Percentiles rank a stretch among this genome's conserved stretches.
phyloP scores from a whole-genome alignment of 2,797 vertebrate genomes.

The Dendrocincla fuliginosa region DNA sequence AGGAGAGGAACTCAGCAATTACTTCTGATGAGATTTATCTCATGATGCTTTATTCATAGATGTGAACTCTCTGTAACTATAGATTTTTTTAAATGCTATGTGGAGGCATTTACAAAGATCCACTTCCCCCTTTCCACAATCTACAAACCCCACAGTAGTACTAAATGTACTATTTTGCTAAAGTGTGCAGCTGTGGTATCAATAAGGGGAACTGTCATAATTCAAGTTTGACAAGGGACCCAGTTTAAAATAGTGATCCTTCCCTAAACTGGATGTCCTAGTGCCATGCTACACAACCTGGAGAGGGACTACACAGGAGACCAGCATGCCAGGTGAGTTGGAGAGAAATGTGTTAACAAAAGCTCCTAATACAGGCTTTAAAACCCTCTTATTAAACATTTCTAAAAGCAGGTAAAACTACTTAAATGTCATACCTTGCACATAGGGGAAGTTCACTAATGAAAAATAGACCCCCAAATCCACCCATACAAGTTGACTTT shows the following conservation, averaged over 20 bases:
- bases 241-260: background rate
- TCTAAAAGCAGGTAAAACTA: background rate
- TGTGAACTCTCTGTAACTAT: background rate
- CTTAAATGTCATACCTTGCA: fast-evolving
- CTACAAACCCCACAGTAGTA: background rate
- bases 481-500: fast-evolving
- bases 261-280: background rate
- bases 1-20: background rate
- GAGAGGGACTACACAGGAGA: background rate
- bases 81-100: background rate
- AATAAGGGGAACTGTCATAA: background rate
- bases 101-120: background rate
- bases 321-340: background rate
- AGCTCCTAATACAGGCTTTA: background rate
- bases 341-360: background rate
- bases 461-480: background rate
- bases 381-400: background rate
- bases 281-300: background rate
- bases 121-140: background rate
- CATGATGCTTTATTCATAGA: background rate
- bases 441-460: background rate
- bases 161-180: background rate
- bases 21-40: background rate
- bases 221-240: background rate
- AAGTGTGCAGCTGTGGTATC: background rate